These are phyloP conservation scores for Pyxicephalus adspersus DNA, from an alignment of 2,113 vertebrate species.

Conservation along the genomic window DNA sequence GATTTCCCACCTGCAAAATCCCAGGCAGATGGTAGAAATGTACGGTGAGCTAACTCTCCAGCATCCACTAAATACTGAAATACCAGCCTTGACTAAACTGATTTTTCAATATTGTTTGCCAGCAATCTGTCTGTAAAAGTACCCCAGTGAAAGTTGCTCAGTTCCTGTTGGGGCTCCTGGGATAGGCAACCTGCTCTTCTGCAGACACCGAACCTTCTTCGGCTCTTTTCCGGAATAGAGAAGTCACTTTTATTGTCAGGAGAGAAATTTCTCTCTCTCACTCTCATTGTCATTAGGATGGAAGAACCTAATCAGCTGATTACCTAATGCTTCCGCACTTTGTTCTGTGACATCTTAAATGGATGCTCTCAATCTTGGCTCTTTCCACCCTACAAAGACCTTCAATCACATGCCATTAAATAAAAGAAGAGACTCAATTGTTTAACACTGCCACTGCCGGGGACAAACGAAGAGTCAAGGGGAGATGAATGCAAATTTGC, in stretches of 20 bases:
- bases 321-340: conserved; percentile 39
- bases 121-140: too few relatives aligned
- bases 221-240: not conserved
- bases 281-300: conserved; percentile 39
- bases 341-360: conserved; percentile 39
- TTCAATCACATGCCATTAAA: conserved; percentile 43
- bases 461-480: not conserved
- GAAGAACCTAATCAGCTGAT: conserved; percentile 38
- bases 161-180: too few relatives aligned
- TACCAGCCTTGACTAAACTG: too few relatives aligned
- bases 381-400: not conserved
- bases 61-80: too few relatives aligned
- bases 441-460: conserved; percentile 35
- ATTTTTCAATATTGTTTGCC: too few relatives aligned
- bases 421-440: not conserved
- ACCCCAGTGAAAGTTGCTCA: too few relatives aligned
- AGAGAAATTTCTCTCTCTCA: conserved; percentile 21
- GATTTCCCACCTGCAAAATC: too few relatives aligned
- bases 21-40: too few relatives aligned
- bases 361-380: conserved; percentile 37
- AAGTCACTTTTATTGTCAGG: conserved; percentile 48
- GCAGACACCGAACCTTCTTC: too few relatives aligned
- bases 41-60: too few relatives aligned
- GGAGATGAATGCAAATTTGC: too few relatives aligned
- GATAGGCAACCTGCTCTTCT: too few relatives aligned